Evolutionary conservation across 2,888 invertebrate genomes (phyloP).

Genomic region (Glyphotaelius pellucidus): DNA sequence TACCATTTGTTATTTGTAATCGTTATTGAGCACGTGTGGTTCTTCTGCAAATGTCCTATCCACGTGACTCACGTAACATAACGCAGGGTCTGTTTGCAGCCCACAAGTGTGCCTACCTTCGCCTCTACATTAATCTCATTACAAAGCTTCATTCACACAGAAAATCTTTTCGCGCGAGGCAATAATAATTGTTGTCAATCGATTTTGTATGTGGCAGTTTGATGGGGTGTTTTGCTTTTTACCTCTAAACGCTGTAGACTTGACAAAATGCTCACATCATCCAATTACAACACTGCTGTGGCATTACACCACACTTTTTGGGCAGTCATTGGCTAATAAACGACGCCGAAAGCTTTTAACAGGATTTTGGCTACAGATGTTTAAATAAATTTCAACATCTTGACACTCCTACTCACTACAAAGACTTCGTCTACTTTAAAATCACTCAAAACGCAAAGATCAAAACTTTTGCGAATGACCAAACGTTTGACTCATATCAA

Average conservation of each 20-base stretch:
- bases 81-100: background rate
- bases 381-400: background rate
- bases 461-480: background rate
- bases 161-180: background rate
- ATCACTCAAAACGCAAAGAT: too few species aligned
- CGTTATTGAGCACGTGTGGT: background rate
- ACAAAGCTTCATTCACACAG: background rate
- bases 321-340: too few species aligned
- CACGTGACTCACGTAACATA: background rate
- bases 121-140: background rate
- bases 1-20: too few species aligned
- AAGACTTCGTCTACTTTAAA: background rate
- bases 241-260: too few species aligned
- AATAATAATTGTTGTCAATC: background rate
- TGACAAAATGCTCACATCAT: too few species aligned
- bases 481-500: background rate
- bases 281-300: background rate
- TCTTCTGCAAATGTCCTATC: background rate
- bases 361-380: background rate
- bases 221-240: too few species aligned
- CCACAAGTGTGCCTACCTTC: background rate
- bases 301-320: background rate
- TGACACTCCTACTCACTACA: background rate
- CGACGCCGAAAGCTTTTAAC: background rate
- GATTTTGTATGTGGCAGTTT: too few species aligned